Evolutionary conservation across 1,140 invertebrate genomes (phyloP), one percentile per base, ranked within the genome.

Genomic region (Drosophila nigrodunni): DNA sequence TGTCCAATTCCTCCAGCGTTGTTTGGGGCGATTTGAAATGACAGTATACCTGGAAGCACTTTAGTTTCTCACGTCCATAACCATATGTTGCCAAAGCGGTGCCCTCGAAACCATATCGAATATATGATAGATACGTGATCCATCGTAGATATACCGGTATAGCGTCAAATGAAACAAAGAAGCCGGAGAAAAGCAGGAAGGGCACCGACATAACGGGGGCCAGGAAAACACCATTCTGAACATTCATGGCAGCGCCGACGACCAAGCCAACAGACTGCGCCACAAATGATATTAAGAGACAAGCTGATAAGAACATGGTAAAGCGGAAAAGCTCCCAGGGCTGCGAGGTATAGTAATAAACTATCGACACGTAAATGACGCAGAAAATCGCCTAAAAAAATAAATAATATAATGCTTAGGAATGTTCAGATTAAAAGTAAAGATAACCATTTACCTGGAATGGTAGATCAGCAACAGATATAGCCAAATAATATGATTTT

Each of bases 161-260:
- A 0, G 98, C 98, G 87, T 98, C 97, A 92, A 99, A 98, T 69
- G 97, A 98, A 15, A 99, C 98, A 93, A 99, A 99, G 95, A 99
- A 99, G 9, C 98, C 98, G 57, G 96, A 97, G 94, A 98, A 99
- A 10, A 99, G 93, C 10, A 99, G 94, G 93, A 99, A 97, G 18
- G 97, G 98, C 68, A 98, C 98, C 2, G 97, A 97, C 95, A 97
- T 97, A 5, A 99, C 97, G 1, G 98, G 98, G 8, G 98, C 98
- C 49, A 99, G 93, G 93, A 99, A 99, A 47, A 99, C 98, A 13
- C 98, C 98, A 90, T 98, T 98, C 93, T 96, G 95, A 10, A 98
- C 96, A 78, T 97, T 97, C 95, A 98, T 98, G 6, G 97, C 97
- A 25, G 98, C 98, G 41, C 98, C 98, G 5, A 99, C 98, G 0